Conservation (phyloP, 2,797 vertebrate genomes). For the Chelidonichthys spinosus region DNA sequence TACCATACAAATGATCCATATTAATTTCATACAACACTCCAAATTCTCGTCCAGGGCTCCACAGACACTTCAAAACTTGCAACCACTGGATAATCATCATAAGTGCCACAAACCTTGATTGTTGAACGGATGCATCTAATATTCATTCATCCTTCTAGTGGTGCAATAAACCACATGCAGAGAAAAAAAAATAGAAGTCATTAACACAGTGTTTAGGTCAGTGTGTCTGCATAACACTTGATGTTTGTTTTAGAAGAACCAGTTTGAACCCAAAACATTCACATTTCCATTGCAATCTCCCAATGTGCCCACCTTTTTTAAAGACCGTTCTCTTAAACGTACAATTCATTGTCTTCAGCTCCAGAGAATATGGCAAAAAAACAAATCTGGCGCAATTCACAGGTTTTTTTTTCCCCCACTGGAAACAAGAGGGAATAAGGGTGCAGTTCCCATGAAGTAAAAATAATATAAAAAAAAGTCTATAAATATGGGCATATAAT, state of each 20-base stretch:
- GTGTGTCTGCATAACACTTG: constrained; percentile 37
- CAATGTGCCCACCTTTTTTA: constrained; percentile 37
- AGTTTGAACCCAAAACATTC: constrained; percentile 54
- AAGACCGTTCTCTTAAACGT: constrained; percentile 42
- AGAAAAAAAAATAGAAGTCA: constrained; percentile 2
- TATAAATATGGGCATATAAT: constrained; percentile 77
- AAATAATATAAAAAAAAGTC: constrained; percentile 70
- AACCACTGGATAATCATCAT: constrained; percentile 35
- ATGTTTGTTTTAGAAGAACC: constrained; percentile 26
- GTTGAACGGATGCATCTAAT: constrained; percentile 34
- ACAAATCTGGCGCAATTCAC: constrained; percentile 55
- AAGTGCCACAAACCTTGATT: constrained; percentile 67
- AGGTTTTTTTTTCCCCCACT: constrained; percentile 34
- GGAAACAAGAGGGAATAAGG: constrained; percentile 39
- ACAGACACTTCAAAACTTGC: constrained; percentile 64
- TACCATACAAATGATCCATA: constrained; percentile 38
- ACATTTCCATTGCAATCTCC: constrained; percentile 70
- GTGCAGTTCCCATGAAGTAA: constrained; percentile 54
- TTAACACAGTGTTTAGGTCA: constrained; percentile 43
- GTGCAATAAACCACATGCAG: constrained; percentile 49
- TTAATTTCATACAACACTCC: constrained; percentile 44
- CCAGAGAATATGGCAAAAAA: constrained; percentile 47
- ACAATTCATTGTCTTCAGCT: constrained; percentile 42
- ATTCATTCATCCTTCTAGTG: constrained; percentile 26
- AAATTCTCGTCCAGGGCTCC: constrained; percentile 25